These are phyloP conservation scores for Emydocephalus ijimae DNA, from an alignment of 2,113 vertebrate genomes.

Conservation along the genomic window DNA sequence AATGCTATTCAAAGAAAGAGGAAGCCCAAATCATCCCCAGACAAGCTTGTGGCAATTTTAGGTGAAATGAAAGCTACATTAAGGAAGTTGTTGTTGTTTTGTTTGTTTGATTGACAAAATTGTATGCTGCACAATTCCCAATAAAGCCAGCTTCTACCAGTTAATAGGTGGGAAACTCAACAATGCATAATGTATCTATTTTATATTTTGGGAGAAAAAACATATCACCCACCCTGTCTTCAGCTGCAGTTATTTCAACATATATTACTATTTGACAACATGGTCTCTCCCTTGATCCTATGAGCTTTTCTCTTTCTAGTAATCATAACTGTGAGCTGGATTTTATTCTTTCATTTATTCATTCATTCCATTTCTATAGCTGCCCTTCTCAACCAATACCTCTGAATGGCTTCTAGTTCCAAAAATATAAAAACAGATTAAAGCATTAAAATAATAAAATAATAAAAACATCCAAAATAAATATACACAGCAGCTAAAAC, in stretches of 20 bases:
- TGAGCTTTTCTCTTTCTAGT: not conserved
- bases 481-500: not conserved
- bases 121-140: not conserved
- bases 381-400: too few relatives aligned
- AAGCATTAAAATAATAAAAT: too few relatives aligned
- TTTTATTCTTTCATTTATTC: too few relatives aligned
- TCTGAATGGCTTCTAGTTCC: too few relatives aligned
- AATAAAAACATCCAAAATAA: not conserved
- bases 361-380: too few relatives aligned
- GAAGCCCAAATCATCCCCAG: not conserved
- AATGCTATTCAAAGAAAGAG: not conserved
- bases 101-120: not conserved
- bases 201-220: too few relatives aligned
- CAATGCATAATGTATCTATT: not conserved
- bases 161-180: not conserved
- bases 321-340: not conserved
- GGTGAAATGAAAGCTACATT: not conserved
- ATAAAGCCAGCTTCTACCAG: too few relatives aligned
- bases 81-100: not conserved
- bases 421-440: too few relatives aligned
- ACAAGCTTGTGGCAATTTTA: not conserved
- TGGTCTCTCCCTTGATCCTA: not conserved
- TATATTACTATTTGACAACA: not conserved
- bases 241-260: not conserved
- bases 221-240: too few relatives aligned